Conservation (phyloP, 2,113 vertebrate genomes). For the Malurus elegans region DNA sequence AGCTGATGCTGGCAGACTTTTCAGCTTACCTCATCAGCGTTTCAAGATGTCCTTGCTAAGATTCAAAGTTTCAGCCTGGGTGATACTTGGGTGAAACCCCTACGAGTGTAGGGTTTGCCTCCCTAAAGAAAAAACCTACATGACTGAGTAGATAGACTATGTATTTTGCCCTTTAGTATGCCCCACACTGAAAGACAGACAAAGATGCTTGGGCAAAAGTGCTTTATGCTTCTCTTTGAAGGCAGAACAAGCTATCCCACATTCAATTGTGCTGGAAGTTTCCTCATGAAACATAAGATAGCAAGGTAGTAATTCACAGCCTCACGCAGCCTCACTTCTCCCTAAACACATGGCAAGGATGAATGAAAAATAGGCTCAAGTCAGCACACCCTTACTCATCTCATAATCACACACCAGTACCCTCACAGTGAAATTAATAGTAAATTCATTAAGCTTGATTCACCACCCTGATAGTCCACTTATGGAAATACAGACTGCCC, state of each 20-base stretch:
- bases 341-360: neutral
- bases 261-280: neutral
- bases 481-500: neutral
- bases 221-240: neutral
- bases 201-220: neutral
- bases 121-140: neutral
- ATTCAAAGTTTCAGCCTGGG: neutral
- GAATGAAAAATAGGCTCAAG: conserved; percentile 4
- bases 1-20: conserved; percentile 30
- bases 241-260: neutral
- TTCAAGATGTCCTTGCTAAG: neutral
- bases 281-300: neutral
- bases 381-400: neutral
- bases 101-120: neutral
- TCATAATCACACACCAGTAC: neutral
- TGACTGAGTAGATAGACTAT: neutral
- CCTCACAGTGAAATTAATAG: neutral
- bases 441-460: neutral
- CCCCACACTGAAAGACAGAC: neutral
- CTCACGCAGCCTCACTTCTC: neutral
- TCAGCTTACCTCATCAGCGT: conserved; percentile 3
- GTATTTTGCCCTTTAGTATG: neutral
- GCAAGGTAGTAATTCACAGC: neutral
- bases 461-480: neutral
- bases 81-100: neutral